Evolutionary conservation across 2,113 vertebrate species (phyloP), one percentile per base, ranked within the genome.

Genomic region (Ploceus nigricollis): DNA sequence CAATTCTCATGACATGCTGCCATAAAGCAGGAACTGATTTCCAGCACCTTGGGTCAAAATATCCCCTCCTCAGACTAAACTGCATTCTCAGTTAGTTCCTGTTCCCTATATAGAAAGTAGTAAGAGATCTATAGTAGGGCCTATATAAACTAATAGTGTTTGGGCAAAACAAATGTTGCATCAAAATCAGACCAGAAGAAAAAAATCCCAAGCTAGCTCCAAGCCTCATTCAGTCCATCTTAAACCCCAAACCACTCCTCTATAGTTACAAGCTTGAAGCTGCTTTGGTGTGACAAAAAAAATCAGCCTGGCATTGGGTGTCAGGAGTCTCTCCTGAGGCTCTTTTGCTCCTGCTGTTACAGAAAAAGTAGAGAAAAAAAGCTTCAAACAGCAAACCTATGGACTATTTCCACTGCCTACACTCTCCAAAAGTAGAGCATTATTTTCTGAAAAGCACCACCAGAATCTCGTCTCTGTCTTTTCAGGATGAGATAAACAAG

Each of bases 401-500:
- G 25, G 66, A 82, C 50, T 66, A 47, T 45, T 92, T 88, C n/a
- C 45, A 73, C 69, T 78, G 39, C 54, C 58, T 40, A 64, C 53
- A 40, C 3, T 61, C 31, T 68, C 30, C 19, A 6, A 31, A 83
- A 92, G 56, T 16, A 75, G 51, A 90, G 83, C 58, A 75, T 66
- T 54, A n/a, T 90, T 93, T 83, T 87, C 80, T 81, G 39, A 89
- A 47, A 83, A 83, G 80, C 54, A 47, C 30, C 94, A 78, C 11
- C 35, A 60, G 51, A 86, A 89, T 60, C 22, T 3, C 56, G 15
- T 42, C 33, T 73, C 75, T 48, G 25, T 82, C 51, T 94, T 92
- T 58, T 66, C 68, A 89, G 51, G n/a, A 30, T 44, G 69, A 77
- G 86, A 87, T 37, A 95, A 97, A 94, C 91, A 94, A 91, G 86